phyloP scores from a whole-genome alignment of 2,888 invertebrate genomes.

The Phorcus lineatus region DNA sequence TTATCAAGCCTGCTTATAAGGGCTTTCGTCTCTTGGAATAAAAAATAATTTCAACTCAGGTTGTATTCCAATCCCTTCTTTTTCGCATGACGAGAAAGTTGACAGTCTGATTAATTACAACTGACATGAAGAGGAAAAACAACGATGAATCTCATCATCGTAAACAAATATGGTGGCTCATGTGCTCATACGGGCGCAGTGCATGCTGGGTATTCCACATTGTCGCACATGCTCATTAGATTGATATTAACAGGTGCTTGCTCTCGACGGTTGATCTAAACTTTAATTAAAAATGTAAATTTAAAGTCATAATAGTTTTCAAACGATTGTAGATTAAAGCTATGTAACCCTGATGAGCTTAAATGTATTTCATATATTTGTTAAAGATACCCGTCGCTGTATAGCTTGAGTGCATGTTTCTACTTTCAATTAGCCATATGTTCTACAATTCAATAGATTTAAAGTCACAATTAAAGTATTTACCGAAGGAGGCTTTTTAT shows the following conservation, averaged over 20 bases:
- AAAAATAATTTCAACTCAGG: neutral
- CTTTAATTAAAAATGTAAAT: no score
- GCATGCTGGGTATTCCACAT: slow-evolving; percentile 33
- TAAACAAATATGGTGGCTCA: slow-evolving; percentile 42
- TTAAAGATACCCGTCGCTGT: no score
- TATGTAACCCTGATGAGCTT: no score
- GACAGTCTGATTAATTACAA: neutral
- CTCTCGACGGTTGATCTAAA: neutral
- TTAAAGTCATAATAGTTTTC: no score
- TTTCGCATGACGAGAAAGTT: slow-evolving; percentile 10
- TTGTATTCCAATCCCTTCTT: neutral
- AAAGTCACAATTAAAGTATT: no score
- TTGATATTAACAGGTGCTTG: neutral
- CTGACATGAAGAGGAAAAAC: neutral
- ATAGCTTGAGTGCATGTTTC: no score
- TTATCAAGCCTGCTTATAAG: neutral
- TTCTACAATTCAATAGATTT: no score
- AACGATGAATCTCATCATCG: slow-evolving; percentile 18
- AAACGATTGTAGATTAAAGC: no score
- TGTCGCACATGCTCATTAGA: slow-evolving; percentile 10
- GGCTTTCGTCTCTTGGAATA: neutral
- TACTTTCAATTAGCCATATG: no score
- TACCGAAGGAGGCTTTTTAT: no score
- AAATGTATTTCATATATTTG: no score
- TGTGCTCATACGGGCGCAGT: slow-evolving; percentile 35